These are phyloP conservation scores for Loris lydekkerianus DNA, from an alignment of 2,797 vertebrate species.

Conservation along the genomic window DNA sequence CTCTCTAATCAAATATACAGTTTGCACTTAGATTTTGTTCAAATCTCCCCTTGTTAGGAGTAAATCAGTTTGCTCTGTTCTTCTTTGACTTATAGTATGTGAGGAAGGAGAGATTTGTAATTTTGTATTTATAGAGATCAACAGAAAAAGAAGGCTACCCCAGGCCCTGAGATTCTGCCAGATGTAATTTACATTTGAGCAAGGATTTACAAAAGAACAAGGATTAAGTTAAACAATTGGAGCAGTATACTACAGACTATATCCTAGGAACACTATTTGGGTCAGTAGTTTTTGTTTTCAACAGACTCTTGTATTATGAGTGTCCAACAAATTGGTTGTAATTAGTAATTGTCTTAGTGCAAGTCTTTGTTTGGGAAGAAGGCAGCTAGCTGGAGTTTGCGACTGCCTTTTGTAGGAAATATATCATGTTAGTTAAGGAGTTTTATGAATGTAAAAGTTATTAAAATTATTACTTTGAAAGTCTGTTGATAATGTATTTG, in stretches of 20 bases:
- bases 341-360: constrained; percentile 74
- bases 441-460: constrained; percentile 32
- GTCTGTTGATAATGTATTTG: neutral
- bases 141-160: constrained; percentile 48
- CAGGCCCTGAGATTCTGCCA: constrained; percentile 61
- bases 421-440: constrained; percentile 17
- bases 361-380: constrained; percentile 65
- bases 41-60: constrained; percentile 42
- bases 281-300: constrained; percentile 78
- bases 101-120: constrained; percentile 66
- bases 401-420: constrained; percentile 52
- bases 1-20: constrained; percentile 54
- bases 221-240: constrained; percentile 74
- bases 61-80: constrained; percentile 48
- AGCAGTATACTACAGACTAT: constrained; percentile 59
- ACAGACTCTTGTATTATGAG: constrained; percentile 61
- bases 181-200: constrained; percentile 79
- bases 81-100: constrained; percentile 6
- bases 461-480: constrained; percentile 45
- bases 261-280: constrained; percentile 73
- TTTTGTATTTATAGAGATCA: constrained; percentile 70
- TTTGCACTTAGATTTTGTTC: constrained; percentile 74
- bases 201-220: constrained; percentile 70
- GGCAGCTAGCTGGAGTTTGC: neutral
- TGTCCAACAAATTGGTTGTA: constrained; percentile 69